A percentile compares a stretch with the other conserved stretches of the same genome.
These are phyloP conservation scores for Hydrolagus colliei DNA, from an alignment of 2,797 vertebrate species.

Conservation along the genomic window DNA sequence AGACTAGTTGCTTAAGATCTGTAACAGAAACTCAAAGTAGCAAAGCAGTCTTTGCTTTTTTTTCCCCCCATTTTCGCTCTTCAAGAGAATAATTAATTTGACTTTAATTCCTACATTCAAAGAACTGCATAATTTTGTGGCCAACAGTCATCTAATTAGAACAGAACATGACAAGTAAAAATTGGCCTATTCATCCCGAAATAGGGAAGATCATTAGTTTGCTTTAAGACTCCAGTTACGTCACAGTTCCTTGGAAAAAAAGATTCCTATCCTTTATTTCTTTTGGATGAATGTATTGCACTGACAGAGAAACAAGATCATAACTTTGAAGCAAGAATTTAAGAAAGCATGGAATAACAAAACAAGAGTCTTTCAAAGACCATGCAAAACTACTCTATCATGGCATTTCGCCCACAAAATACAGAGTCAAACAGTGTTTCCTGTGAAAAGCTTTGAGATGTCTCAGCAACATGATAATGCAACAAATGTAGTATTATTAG, in stretches of 20 bases:
- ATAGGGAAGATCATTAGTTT: conserved; percentile 13
- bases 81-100: background rate
- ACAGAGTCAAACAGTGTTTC: no score
- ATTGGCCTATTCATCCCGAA: conserved; percentile 15
- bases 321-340: no score
- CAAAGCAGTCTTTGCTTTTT: background rate
- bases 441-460: no score
- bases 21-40: background rate
- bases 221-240: background rate
- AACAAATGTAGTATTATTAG: no score
- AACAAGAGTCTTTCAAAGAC: no score
- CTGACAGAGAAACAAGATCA: background rate
- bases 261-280: background rate
- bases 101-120: conserved; percentile 18
- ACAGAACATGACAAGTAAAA: conserved; percentile 18
- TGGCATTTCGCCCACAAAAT: no score
- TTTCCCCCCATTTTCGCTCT: background rate
- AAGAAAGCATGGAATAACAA: no score
- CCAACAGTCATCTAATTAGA: conserved; percentile 4
- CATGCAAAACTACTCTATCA: no score
- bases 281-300: conserved; percentile 10
- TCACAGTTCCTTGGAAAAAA: background rate
- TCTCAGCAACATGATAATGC: no score
- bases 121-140: conserved; percentile 9
- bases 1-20: background rate